Evolutionary conservation across 1,140 invertebrate genomes (phyloP), one percentile per base, ranked within the genome.

Genomic region (Vollenhovia emeryi): DNA sequence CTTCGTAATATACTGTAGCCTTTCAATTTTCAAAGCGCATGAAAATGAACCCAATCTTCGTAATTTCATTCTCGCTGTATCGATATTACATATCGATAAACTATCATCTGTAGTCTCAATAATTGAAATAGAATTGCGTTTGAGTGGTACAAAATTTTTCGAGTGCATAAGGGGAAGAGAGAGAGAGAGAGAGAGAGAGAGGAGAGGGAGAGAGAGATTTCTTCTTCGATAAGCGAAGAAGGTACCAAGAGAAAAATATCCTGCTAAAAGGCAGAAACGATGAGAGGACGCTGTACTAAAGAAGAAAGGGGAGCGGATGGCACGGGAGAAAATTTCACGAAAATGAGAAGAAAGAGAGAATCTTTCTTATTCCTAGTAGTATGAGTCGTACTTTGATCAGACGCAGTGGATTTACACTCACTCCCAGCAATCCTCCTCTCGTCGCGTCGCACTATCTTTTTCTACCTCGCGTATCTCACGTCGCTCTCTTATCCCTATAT

Each of bases 331-430:
- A 66, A 84, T 84, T 60, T 36, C 66, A 84, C 45, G 45, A 78
- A 76, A 84, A 84, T 84, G 83, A 84, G 48, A 76, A 74, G 71
- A 78, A 43, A 74, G 45, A 50, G 80, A 33, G 91, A 85, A 91
- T 88, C 87, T 87, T 87, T 79, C 82, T 84, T 83, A 82, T 74
- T 90, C 78, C 86, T 84, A 87, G 87, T 89, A 88, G 87, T 75
- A 87, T 84, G 87, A 87, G 90, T 91, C 89, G 87, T 90, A 89
- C 92, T 93, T 92, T 92, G 92, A 93, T 93, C 92, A 92, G 91
- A 74, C 84, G 83, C 86, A 85, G 90, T 92, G 86, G 89, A 92
- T 93, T 92, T 92, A 92, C 88, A 80, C 85, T 90, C 73, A 85
- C 80, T 78, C 85, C 75, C 45, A 74, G 30, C 86, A 88, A 87